These are phyloP conservation scores for Xylocampa areola DNA, from an alignment of 2,888 invertebrate genomes.

Conservation along the genomic window DNA sequence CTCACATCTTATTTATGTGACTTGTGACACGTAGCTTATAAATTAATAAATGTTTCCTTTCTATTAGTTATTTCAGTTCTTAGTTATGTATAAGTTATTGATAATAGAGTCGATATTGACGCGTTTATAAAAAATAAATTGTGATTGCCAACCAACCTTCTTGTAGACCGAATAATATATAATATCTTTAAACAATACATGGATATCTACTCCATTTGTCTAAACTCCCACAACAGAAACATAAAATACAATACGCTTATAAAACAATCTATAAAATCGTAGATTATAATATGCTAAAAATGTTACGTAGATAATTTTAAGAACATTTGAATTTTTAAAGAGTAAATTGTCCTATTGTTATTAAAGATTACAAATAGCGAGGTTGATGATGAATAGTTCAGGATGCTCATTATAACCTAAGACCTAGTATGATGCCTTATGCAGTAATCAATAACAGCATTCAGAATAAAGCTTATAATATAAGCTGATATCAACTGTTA, in stretches of 20 bases:
- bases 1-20: conserved; percentile 69
- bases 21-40: conserved; percentile 75
- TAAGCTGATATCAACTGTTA: conserved; percentile 44
- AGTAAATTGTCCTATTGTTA: conserved; percentile 47
- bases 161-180: conserved; percentile 25
- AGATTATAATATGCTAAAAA: conserved; percentile 51
- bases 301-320: conserved; percentile 61
- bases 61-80: conserved; percentile 62
- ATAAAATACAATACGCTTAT: conserved; percentile 73
- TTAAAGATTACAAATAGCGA: conserved; percentile 60
- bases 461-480: conserved; percentile 31
- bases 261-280: conserved; percentile 65
- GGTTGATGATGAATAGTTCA: conserved; percentile 71
- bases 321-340: conserved; percentile 41
- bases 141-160: conserved; percentile 43
- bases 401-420: conserved; percentile 85
- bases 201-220: conserved; percentile 69
- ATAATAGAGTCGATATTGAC: conserved; percentile 38
- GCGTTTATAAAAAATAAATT: conserved; percentile 52
- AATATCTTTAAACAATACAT: conserved; percentile 61
- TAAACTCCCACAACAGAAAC: conserved; percentile 74
- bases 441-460: conserved; percentile 58
- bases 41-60: conserved; percentile 76
- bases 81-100: conserved; percentile 45
- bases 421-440: conserved; percentile 69